Percentiles rank a stretch among this genome's conserved stretches.
Evolutionary conservation across 2,888 invertebrate genomes (phyloP).

Genomic region (Auanema freiburgensis): DNA sequence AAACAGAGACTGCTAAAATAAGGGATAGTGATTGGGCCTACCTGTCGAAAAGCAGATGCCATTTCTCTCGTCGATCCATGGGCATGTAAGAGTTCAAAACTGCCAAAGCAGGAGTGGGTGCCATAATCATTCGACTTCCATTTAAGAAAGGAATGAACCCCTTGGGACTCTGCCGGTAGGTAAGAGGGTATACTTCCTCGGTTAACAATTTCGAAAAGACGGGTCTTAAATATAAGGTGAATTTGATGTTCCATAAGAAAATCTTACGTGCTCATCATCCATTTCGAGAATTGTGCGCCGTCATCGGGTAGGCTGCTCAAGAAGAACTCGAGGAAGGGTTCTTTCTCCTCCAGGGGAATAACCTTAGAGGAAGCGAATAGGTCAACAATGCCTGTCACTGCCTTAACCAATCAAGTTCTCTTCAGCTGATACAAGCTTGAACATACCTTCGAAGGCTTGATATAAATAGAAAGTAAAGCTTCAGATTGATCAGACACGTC

Average conservation of each 20-base stretch:
- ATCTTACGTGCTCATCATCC: not conserved
- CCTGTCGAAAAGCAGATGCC: slow-evolving; percentile 47
- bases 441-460: no score
- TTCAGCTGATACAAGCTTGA: no score
- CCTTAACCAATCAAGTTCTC: no score
- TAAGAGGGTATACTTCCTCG: not conserved
- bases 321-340: not conserved
- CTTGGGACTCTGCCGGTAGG: not conserved
- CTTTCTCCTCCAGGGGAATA: no score
- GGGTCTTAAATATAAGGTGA: not conserved
- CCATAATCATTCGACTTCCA: not conserved
- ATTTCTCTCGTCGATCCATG: slow-evolving; percentile 38
- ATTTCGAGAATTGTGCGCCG: not conserved
- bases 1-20: not conserved
- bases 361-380: no score
- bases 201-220: not conserved
- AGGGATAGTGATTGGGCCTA: not conserved
- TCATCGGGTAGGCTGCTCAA: not conserved
- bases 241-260: not conserved
- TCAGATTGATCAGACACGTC: no score
- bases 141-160: not conserved
- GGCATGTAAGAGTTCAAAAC: slow-evolving; percentile 28
- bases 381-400: no score
- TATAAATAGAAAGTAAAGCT: no score
- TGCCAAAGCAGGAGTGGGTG: not conserved